Percentiles rank a stretch among this genome's conserved stretches.
These are phyloP conservation scores for Eristalis arbustorum DNA, from an alignment of 2,888 invertebrate species.

Conservation along the genomic window DNA sequence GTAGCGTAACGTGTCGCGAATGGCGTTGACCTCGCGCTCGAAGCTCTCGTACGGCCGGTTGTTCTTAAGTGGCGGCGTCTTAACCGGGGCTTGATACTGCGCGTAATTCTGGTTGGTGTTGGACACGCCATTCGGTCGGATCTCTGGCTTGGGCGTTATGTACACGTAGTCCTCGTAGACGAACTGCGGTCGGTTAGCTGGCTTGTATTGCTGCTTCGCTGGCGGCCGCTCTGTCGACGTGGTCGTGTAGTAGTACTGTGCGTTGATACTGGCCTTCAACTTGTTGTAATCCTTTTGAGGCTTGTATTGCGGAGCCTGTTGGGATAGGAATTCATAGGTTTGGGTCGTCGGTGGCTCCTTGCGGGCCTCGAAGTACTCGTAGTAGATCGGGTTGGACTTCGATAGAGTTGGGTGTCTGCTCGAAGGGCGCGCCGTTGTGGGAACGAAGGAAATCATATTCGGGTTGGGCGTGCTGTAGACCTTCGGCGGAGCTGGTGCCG, in stretches of 20 bases:
- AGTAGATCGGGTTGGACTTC: constrained; percentile 79
- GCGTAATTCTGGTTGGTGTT: constrained; percentile 53
- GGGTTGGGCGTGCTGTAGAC: constrained; percentile 72
- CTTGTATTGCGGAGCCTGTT: constrained; percentile 58
- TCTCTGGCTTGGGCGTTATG: constrained; percentile 82
- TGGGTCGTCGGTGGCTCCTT: constrained; percentile 76
- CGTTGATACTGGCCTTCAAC: constrained; percentile 68
- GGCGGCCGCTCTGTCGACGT: constrained; percentile 71
- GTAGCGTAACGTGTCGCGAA: constrained; percentile 85
- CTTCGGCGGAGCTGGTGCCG: constrained; percentile 75
- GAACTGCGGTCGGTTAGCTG: constrained; percentile 72
- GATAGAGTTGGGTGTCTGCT: constrained; percentile 73
- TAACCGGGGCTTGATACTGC: constrained; percentile 53
- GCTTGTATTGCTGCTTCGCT: constrained; percentile 70
- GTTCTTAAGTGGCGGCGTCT: constrained; percentile 60
- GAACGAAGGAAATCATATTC: constrained; percentile 75
- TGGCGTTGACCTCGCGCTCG: constrained; percentile 84
- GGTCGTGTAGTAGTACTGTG: constrained; percentile 55
- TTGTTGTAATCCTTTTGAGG: constrained; percentile 72
- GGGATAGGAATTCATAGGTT: constrained; percentile 74
- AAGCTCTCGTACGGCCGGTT: constrained; percentile 80
- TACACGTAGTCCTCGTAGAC: constrained; percentile 75
- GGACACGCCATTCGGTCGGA: constrained; percentile 76
- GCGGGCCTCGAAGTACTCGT: constrained; percentile 79
- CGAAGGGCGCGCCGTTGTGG: constrained; percentile 74